phyloP scores from a whole-genome alignment of 1,140 invertebrate species.

The Drosophila nebulosa region DNA sequence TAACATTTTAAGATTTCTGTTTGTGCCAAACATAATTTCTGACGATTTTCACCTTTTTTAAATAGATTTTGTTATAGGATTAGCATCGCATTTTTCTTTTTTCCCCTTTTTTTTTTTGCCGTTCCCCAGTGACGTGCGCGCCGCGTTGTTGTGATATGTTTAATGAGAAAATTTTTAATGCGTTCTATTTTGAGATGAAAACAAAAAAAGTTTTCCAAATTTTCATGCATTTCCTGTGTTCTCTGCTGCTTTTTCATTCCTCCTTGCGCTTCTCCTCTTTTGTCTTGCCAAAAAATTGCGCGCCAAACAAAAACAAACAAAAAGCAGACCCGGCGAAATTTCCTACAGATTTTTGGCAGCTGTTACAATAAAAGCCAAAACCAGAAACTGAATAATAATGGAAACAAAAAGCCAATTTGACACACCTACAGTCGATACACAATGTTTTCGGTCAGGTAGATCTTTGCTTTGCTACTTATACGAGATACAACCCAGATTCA shows the following conservation, averaged over 20 bases:
- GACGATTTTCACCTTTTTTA: background rate
- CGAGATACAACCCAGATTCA: too few relatives aligned
- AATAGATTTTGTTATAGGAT: background rate
- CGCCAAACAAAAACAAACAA: conserved; percentile 68
- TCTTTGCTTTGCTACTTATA: too few relatives aligned
- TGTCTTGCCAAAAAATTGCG: conserved; percentile 13
- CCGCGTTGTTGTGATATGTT: background rate
- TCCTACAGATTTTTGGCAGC: conserved; percentile 59
- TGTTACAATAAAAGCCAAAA: conserved; percentile 34
- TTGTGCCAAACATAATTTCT: background rate
- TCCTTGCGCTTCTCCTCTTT: conserved; percentile 19
- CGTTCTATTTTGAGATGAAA: conserved; percentile 15
- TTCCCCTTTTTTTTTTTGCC: background rate
- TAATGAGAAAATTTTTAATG: background rate
- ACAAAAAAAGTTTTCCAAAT: conserved; percentile 28
- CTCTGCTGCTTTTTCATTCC: background rate
- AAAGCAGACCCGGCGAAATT: conserved; percentile 37
- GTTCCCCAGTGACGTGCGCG: background rate
- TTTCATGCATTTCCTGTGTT: conserved; percentile 8
- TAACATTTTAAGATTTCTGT: background rate
- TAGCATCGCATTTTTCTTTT: background rate
- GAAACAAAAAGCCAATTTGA: background rate
- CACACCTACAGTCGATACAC: background rate
- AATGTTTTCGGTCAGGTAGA: background rate
- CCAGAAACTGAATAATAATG: conserved; percentile 9